phyloP scores from a whole-genome alignment of 2,113 vertebrate genomes.

The Eolophus roseicapilla region DNA sequence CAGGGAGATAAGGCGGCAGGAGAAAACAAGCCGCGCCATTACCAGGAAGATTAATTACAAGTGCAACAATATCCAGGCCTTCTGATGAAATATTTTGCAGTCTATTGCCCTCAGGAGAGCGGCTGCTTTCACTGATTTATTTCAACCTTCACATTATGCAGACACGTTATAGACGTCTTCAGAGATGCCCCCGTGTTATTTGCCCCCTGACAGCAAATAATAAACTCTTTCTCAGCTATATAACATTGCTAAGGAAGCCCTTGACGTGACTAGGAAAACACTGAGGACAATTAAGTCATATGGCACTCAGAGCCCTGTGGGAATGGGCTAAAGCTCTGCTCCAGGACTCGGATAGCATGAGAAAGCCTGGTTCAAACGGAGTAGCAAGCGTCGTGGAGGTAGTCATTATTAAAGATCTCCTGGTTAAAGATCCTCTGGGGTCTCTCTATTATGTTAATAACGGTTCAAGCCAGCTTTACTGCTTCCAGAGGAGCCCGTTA shows the following conservation, averaged over 20 bases:
- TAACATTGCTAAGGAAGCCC: slow-evolving; percentile 43
- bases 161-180: slow-evolving; percentile 15
- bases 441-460: slow-evolving; percentile 46
- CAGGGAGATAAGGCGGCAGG: not conserved
- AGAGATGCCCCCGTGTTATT: slow-evolving; percentile 46
- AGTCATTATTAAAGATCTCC: slow-evolving; percentile 46
- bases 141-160: slow-evolving; percentile 49
- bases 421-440: slow-evolving; percentile 16
- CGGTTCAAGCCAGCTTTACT: not conserved
- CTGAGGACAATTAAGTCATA: slow-evolving; percentile 35
- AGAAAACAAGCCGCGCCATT: not conserved
- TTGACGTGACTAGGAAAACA: slow-evolving; percentile 20
- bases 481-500: not conserved
- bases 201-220: slow-evolving; percentile 52
- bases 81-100: slow-evolving; percentile 66
- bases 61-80: slow-evolving; percentile 49
- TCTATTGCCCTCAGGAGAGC: slow-evolving; percentile 49
- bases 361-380: slow-evolving; percentile 16
- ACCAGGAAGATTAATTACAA: slow-evolving; percentile 63
- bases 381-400: slow-evolving; percentile 35
- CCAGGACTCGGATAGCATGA: slow-evolving; percentile 5
- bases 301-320: not conserved
- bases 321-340: not conserved
- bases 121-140: slow-evolving; percentile 63
- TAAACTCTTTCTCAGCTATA: slow-evolving; percentile 49